Evolutionary conservation across 1,140 invertebrate species (phyloP).

Genomic region (Drosophila rufa): DNA sequence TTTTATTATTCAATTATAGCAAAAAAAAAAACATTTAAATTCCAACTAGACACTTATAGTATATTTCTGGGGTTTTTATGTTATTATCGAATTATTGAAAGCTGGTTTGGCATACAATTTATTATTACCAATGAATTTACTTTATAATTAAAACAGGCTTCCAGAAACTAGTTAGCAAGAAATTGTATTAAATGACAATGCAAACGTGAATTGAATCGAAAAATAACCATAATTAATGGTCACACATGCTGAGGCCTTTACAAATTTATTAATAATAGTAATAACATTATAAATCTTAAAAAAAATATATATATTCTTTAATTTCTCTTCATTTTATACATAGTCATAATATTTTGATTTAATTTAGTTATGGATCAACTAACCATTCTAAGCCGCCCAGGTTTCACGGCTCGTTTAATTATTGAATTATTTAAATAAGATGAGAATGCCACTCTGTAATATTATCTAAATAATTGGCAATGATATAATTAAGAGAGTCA

Average conservation of each 20-base stretch:
- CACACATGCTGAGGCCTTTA: not conserved
- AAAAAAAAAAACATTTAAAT: not conserved
- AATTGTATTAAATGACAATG: not conserved
- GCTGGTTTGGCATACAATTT: not conserved
- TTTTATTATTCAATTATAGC: not conserved
- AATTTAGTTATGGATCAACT: no score
- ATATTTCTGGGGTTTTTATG: not conserved
- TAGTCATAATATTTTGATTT: not conserved
- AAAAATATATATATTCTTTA: not conserved
- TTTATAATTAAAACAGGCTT: not conserved
- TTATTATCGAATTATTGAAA: not conserved
- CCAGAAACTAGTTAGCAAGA: not conserved
- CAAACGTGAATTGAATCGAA: not conserved
- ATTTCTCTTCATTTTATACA: no score
- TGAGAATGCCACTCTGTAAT: not conserved
- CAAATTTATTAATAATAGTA: not conserved
- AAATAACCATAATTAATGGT: not conserved
- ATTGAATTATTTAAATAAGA: constrained; percentile 6
- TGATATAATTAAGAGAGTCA: constrained; percentile 38
- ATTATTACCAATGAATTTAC: constrained; percentile 8
- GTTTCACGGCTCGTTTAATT: not conserved
- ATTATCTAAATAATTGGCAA: constrained; percentile 34
- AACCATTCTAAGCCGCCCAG: no score
- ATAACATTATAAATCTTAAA: not conserved
- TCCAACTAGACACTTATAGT: not conserved